phyloP scores from a whole-genome alignment of 2,888 invertebrate species.

The Ectropis crepuscularia region DNA sequence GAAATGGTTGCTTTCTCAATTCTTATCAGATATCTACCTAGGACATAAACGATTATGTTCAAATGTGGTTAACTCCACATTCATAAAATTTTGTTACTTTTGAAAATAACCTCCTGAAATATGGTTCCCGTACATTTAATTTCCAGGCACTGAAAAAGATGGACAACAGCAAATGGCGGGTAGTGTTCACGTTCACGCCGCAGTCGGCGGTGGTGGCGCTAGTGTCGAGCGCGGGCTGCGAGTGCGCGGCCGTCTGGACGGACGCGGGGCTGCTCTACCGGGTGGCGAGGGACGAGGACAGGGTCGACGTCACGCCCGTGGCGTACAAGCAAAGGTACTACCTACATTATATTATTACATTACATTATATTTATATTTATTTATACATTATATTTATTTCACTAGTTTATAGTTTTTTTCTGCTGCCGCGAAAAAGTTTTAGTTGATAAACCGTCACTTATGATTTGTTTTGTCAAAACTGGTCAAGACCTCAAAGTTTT shows the following conservation, averaged over 20 bases:
- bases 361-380: neutral
- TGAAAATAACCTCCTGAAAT: neutral
- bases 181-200: conserved; percentile 56
- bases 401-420: too few species aligned
- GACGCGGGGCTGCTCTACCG: conserved; percentile 63
- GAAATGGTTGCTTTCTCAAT: neutral
- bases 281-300: conserved; percentile 67
- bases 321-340: conserved; percentile 69
- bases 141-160: conserved; percentile 67
- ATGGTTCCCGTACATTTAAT: neutral
- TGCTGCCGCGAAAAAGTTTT: too few species aligned
- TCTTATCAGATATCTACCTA: neutral
- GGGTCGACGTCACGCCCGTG: conserved; percentile 58
- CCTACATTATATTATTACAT: too few species aligned
- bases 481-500: too few species aligned
- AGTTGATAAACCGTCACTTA: too few species aligned
- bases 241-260: conserved; percentile 68
- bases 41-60: too few species aligned
- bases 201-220: conserved; percentile 59
- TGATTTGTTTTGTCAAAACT: too few species aligned
- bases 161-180: conserved; percentile 66
- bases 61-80: too few species aligned
- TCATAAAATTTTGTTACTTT: too few species aligned
- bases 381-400: neutral
- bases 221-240: conserved; percentile 60